These are phyloP conservation scores for Dasysyrphus albostriatus DNA, from an alignment of 2,888 invertebrate species.

Conservation along the genomic window DNA sequence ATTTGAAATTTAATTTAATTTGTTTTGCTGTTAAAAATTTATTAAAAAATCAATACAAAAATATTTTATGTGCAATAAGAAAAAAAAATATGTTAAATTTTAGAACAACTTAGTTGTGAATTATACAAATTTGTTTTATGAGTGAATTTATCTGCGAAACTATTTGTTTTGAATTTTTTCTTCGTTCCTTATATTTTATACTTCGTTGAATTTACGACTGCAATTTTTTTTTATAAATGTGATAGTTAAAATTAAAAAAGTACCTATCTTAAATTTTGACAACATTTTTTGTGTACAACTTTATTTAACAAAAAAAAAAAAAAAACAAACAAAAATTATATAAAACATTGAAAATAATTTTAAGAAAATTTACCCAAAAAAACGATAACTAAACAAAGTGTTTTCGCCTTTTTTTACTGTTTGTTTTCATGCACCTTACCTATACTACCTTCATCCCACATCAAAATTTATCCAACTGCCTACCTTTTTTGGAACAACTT, in stretches of 20 bases:
- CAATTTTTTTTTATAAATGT: slow-evolving; percentile 52
- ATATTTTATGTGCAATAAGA: slow-evolving; percentile 26
- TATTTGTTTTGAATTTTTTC: slow-evolving; percentile 19
- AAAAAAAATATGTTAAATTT: slow-evolving; percentile 2
- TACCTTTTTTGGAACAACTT: slow-evolving; percentile 35
- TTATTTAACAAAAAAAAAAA: slow-evolving; percentile 22
- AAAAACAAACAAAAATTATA: slow-evolving; percentile 13
- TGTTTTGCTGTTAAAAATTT: neutral
- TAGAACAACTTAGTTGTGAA: slow-evolving; percentile 25
- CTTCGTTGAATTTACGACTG: slow-evolving; percentile 46
- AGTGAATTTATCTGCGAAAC: slow-evolving; percentile 13
- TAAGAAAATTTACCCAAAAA: neutral
- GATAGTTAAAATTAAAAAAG: slow-evolving; percentile 45
- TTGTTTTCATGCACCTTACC: slow-evolving; percentile 50
- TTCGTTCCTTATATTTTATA: slow-evolving; percentile 12
- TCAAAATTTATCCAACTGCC: slow-evolving; percentile 31
- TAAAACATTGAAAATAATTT: neutral
- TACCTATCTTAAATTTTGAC: slow-evolving; percentile 10
- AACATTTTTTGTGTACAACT: slow-evolving; percentile 63
- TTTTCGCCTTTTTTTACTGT: slow-evolving; percentile 53
- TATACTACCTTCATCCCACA: slow-evolving; percentile 45
- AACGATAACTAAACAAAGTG: slow-evolving; percentile 69
- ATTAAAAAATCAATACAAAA: neutral
- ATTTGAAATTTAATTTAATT: neutral
- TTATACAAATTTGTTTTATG: neutral